Base-by-base conservation (phyloP, 2,888 invertebrate species). In the Euspilapteryx auroguttella region DNA sequence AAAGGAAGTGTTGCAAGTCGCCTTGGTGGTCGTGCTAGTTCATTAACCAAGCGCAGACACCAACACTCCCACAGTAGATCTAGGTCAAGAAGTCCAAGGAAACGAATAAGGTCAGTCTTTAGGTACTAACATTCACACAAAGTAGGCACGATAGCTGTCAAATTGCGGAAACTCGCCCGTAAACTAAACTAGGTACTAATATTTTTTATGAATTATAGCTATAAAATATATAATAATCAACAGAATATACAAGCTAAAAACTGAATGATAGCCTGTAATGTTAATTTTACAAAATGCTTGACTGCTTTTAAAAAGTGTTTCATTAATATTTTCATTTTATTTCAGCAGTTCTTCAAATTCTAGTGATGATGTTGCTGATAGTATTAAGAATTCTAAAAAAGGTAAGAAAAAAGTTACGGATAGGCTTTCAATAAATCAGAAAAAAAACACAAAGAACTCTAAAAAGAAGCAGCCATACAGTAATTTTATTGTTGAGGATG, bases 381-480 rank as follows among this genome's bases (percentile, higher is more conserved):
- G 73, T 48, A 43, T 34, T 31, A 38, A 43, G 17, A 73, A 68
- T 45, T 54, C 45, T 36, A 75, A 25, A 31, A 32, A 66, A 47
- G 49, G 49, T 28, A 55, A 66, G 39, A 71, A 75, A 39, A 81
- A 81, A 59, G 57, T 82, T 40, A 77, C 80, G 37, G 80, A 81
- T 44, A 65, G 82, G 41, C 55, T 82, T 35, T 78, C 80, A 32
- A 49, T 73, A 34, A 63, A 65, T 37, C 58, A 54, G 42, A 75
- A 63, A 49, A 79, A 78, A 36, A 59, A 54, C 43, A 68, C 47
- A 43, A 81, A 71, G 63, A 78, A 61, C 46, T 53, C 39, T 49
- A 80, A 78, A 55, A 75, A 64, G 42, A 84, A 83, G 47, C 68
- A 79, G 44, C 71, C 79, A 42, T 84, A 85, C 53, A 85, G 84